Evolutionary conservation across 2,113 vertebrate genomes (phyloP).

Genomic region (Atractosteus spatula): DNA sequence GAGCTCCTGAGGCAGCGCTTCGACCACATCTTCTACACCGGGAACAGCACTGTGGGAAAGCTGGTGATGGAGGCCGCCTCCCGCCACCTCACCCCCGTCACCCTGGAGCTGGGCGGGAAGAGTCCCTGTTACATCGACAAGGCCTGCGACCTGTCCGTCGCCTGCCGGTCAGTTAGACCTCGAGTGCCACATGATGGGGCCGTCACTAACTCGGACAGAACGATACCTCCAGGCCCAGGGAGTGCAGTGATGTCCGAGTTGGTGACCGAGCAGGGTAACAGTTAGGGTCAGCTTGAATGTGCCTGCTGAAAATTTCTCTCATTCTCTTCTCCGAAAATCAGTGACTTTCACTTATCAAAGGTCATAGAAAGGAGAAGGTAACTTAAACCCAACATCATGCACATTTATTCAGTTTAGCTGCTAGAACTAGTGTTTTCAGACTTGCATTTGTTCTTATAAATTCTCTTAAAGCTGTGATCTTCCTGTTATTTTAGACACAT

Average conservation of each 20-base stretch:
- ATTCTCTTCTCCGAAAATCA: neutral
- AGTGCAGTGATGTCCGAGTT: no score
- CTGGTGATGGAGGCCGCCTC: conserved; percentile 84
- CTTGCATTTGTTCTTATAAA: no score
- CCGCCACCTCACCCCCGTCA: conserved; percentile 84
- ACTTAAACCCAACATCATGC: neutral
- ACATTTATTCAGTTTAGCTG: no score
- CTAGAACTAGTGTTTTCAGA: no score
- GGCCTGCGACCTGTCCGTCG: conserved; percentile 74
- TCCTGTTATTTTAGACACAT: no score
- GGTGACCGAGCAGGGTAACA: no score
- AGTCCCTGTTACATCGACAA: conserved; percentile 91
- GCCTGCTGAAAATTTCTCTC: no score
- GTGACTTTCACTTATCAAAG: neutral
- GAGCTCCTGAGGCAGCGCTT: conserved; percentile 80
- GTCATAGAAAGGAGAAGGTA: neutral
- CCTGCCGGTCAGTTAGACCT: conserved; percentile 74
- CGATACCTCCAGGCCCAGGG: no score
- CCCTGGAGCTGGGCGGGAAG: conserved; percentile 90
- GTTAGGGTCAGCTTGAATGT: no score
- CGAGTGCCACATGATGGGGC: neutral
- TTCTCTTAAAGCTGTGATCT: no score
- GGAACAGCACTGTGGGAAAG: conserved; percentile 72
- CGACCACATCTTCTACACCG: conserved; percentile 90
- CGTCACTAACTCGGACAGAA: no score